Evolutionary conservation across 2,888 invertebrate genomes (phyloP).

Genomic region (Lycophotia porphyrea): DNA sequence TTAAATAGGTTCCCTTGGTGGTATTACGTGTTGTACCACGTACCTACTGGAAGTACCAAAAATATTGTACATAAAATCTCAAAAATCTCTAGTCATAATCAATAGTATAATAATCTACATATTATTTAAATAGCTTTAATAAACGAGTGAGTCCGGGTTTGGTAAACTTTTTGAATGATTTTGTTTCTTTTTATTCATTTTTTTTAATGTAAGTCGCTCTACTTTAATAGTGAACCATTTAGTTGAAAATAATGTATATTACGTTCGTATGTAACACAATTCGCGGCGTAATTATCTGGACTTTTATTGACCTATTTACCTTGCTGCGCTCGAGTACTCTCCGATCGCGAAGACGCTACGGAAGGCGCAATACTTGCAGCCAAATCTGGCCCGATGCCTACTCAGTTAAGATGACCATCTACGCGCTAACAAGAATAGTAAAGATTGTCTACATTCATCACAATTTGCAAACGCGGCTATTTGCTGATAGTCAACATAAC

Average conservation of each 20-base stretch:
- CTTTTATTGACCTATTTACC: slow-evolving; percentile 9
- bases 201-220: neutral
- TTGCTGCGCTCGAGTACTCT: neutral
- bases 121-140: slow-evolving; percentile 20
- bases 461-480: neutral
- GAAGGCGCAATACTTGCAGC: neutral
- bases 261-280: neutral
- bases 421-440: neutral
- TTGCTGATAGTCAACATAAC: neutral
- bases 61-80: slow-evolving; percentile 21
- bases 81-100: slow-evolving; percentile 25
- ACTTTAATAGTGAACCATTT: neutral
- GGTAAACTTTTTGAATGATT: neutral
- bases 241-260: neutral
- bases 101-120: neutral
- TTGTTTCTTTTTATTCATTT: neutral
- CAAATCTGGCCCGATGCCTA: neutral
- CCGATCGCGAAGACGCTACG: neutral
- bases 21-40: neutral
- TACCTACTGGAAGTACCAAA: neutral
- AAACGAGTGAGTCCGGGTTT: neutral
- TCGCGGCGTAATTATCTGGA: neutral
- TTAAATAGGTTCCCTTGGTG: neutral
- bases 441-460: neutral
- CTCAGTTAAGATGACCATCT: neutral